phyloP scores from a whole-genome alignment of 64 coral and sea anemone species.

The Stichodactyla mertensii region DNA sequence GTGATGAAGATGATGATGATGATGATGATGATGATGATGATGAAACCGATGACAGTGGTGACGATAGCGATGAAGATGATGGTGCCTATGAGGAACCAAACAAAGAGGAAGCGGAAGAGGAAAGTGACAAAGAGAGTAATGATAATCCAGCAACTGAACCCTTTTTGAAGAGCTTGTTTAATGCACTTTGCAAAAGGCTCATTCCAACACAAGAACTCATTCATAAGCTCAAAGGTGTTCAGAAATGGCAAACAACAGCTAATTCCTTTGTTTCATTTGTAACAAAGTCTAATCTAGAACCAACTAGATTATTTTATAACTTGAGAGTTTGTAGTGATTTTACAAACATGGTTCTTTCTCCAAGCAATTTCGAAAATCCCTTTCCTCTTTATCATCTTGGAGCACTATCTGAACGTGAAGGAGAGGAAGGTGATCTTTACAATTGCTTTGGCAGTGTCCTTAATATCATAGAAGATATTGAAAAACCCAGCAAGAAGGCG shows the following conservation, averaged over 20 bases:
- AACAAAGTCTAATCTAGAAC: not conserved
- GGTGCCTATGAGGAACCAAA: too few relatives aligned
- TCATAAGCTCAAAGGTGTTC: not conserved
- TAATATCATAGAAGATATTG: not conserved
- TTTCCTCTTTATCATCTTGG: not conserved
- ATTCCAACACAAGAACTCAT: not conserved
- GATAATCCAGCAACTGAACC: not conserved
- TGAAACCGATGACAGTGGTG: too few relatives aligned
- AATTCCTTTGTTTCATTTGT: conserved; percentile 1
- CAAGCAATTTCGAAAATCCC: not conserved
- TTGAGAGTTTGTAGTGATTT: conserved; percentile 13
- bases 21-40: not conserved
- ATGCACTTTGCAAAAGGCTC: not conserved
- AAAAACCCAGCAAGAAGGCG: not conserved
- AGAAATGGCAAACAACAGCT: not conserved
- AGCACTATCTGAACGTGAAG: not conserved
- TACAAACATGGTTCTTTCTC: conserved; percentile 10
- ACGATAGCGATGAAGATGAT: too few relatives aligned
- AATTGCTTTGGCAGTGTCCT: not conserved
- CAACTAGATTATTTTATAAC: not conserved
- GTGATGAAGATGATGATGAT: not conserved
- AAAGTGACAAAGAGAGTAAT: not conserved
- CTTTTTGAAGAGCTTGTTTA: not conserved
- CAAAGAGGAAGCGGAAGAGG: too few relatives aligned
- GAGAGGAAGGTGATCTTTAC: not conserved